phyloP scores from a whole-genome alignment of 2,797 vertebrate species.

The Sebastes wilsoni region DNA sequence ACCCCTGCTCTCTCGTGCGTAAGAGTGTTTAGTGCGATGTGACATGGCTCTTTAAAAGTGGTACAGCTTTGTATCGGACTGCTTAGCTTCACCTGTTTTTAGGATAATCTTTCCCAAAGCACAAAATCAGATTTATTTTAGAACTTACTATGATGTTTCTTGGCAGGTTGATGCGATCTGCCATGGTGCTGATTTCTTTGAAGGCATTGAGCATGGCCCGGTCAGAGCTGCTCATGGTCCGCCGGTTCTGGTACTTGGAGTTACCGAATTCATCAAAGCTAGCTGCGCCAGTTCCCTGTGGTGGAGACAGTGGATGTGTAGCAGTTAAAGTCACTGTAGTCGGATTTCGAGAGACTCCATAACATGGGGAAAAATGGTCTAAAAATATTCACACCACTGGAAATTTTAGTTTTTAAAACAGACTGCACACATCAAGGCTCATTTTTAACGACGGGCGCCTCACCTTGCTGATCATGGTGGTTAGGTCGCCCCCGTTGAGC shows the following conservation, averaged over 20 bases:
- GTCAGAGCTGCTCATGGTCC: constrained; percentile 98
- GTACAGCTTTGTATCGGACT: background rate
- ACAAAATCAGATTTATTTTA: background rate
- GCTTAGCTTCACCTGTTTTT: background rate
- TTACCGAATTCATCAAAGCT: constrained; percentile 99
- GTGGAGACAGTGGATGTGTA: background rate
- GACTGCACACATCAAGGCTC: background rate
- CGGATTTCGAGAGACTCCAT: background rate
- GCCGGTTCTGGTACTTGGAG: constrained; percentile 97
- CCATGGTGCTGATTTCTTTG: constrained; percentile 98
- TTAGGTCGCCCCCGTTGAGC: constrained; percentile 95
- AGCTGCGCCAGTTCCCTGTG: constrained; percentile 94
- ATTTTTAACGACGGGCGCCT: background rate
- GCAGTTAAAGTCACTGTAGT: background rate
- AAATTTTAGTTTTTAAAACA: background rate
- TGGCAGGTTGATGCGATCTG: constrained; percentile 98
- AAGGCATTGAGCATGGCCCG: constrained; percentile 99
- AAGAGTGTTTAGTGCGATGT: background rate
- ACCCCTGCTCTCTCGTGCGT: background rate
- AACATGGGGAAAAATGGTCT: background rate
- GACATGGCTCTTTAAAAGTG: background rate
- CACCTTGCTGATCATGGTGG: constrained; percentile 99
- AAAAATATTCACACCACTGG: background rate
- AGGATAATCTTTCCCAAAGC: background rate
- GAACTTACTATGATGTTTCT: constrained; percentile 94